Evolutionary conservation across 2,797 vertebrate species (phyloP), one percentile per base, ranked within the genome.

Genomic region (Poecile montanus): DNA sequence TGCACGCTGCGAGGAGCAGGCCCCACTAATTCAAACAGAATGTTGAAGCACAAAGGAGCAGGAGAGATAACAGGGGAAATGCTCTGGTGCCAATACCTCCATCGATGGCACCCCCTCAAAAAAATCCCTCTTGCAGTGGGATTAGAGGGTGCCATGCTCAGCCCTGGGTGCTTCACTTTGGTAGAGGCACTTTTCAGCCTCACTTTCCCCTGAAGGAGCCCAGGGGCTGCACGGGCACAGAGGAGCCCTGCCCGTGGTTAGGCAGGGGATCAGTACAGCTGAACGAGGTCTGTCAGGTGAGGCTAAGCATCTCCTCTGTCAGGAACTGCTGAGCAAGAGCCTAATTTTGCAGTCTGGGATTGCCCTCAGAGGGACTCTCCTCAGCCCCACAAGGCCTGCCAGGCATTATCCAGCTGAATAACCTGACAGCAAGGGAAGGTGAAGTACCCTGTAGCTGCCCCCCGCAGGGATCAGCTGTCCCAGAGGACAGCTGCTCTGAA

Each of bases 11-110:
- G n/a, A 96, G 93, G 93, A 95, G 45, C 91, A 88, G 95, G 86
- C 95, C 93, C 77, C 90, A 38, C 94, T 93, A 96, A 97, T 95
- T 96, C 96, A 96, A 97, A 97, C 92, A 97, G 90, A 95, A 94
- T 96, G 95, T 96, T 89, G 30, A 84, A 95, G 81, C 1, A 63
- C 85, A 88, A 80, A 63, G 85, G 56, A 94, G 23, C 1, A 1
- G 67, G 26, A 85, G 84, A 94, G 93, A 94, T 90, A 96, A 88
- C 76, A 74, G 60, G 62, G 84, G 60, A 79, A 95, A 60, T 0
- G 2, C 67, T 88, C 21, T 8, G 34, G 61, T 67, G 85, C 73
- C 80, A 47, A 56, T 44, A 47, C 50, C 71, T 84, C 74, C 42
- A 75, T 58, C 1, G 4, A 70, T 11, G 81, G 60, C 66, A 88